These are phyloP conservation scores for Palythoa heliodiscus DNA, from an alignment of 92 coral and sea anemone genomes.

Conservation along the genomic window DNA sequence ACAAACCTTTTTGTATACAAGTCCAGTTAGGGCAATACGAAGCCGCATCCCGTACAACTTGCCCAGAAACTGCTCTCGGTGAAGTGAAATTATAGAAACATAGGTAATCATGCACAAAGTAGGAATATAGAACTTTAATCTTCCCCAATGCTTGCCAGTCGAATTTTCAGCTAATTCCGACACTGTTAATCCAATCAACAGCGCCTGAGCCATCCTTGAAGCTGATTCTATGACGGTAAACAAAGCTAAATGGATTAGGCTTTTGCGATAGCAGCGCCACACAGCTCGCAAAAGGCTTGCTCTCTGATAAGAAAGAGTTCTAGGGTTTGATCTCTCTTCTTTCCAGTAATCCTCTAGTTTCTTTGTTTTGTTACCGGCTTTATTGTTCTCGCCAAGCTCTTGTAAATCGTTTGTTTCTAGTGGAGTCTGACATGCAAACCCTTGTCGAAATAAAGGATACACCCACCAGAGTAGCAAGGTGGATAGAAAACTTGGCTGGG, in stretches of 20 bases:
- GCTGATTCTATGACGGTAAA: constrained; percentile 27
- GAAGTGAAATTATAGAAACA: constrained; percentile 28
- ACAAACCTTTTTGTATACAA: too few species aligned
- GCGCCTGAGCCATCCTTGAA: constrained; percentile 26
- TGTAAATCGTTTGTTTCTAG: constrained; percentile 24
- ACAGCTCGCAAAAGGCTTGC: constrained; percentile 38
- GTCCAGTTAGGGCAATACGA: too few species aligned
- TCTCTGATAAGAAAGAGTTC: background rate
- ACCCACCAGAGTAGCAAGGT: constrained; percentile 24
- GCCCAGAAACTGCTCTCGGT: constrained; percentile 35
- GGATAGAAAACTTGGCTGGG: constrained; percentile 22
- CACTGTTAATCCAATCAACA: constrained; percentile 34
- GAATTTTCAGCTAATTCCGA: constrained; percentile 16
- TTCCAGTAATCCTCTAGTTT: too few species aligned
- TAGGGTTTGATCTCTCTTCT: background rate
- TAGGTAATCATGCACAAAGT: constrained; percentile 20
- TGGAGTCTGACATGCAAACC: constrained; percentile 5
- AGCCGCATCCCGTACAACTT: constrained; percentile 22
- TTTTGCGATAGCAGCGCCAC: constrained; percentile 26
- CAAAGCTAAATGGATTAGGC: constrained; percentile 23
- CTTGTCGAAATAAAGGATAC: constrained; percentile 30
- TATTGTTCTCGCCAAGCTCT: constrained; percentile 12
- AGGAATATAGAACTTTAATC: constrained; percentile 36
- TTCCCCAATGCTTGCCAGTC: constrained; percentile 9
- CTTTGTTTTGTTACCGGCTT: too few species aligned